These are phyloP conservation scores for Macrophya alboannulata DNA, from an alignment of 2,888 invertebrate species.

Conservation along the genomic window DNA sequence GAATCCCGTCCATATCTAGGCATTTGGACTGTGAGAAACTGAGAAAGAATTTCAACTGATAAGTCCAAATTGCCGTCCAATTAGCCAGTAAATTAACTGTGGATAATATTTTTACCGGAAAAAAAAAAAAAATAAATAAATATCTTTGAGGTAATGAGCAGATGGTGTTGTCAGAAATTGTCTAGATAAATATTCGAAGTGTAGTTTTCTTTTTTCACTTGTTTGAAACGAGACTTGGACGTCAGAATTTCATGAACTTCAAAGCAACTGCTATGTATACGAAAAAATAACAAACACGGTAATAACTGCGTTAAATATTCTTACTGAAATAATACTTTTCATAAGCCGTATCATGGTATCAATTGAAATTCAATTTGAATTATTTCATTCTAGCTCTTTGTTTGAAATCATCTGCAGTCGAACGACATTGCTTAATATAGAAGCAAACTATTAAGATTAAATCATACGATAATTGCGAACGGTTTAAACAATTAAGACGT, in stretches of 20 bases:
- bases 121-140: not conserved
- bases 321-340: conserved; percentile 3
- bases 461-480: conserved; percentile 30
- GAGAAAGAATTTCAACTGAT: not conserved
- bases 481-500: conserved; percentile 48
- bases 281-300: not conserved
- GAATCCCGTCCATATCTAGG: not conserved
- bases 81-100: not conserved
- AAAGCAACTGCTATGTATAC: not conserved
- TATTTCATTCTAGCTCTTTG: not conserved
- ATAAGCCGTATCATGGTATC: not conserved
- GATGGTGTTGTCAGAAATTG: not conserved
- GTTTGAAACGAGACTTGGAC: not conserved
- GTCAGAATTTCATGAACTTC: not conserved
- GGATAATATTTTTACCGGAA: not conserved
- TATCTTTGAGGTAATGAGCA: not conserved
- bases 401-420: conserved; percentile 24
- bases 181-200: not conserved
- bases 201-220: not conserved
- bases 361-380: not conserved
- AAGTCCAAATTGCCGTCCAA: not conserved
- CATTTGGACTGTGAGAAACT: not conserved
- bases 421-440: not conserved
- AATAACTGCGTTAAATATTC: not conserved
- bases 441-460: conserved; percentile 26